phyloP scores from a whole-genome alignment of 2,888 invertebrate genomes.

The Cataglyphis albicans region DNA sequence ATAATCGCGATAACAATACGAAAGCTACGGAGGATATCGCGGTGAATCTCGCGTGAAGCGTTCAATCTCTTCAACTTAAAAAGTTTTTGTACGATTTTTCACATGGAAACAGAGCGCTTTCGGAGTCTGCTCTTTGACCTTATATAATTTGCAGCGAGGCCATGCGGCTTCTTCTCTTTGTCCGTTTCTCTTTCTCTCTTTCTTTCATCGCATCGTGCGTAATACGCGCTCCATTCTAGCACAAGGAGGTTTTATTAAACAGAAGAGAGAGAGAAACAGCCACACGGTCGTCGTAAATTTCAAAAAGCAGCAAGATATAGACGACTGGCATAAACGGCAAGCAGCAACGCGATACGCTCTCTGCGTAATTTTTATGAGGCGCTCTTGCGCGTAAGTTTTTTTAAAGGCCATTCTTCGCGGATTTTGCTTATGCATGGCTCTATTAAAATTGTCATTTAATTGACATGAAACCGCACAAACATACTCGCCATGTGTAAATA shows the following conservation, averaged over 20 bases:
- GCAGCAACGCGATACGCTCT: conserved; percentile 38
- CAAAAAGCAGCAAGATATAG: conserved; percentile 31
- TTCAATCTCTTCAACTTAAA: conserved; percentile 18
- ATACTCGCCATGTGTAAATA: conserved; percentile 17
- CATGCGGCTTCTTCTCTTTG: conserved; percentile 6
- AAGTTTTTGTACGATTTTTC: conserved; percentile 33
- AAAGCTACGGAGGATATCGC: background rate
- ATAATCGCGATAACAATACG: conserved; percentile 34
- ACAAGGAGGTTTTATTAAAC: conserved; percentile 64
- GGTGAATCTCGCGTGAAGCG: conserved; percentile 49
- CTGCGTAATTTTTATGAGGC: conserved; percentile 36
- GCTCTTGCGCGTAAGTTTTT: background rate
- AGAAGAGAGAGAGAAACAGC: conserved; percentile 41
- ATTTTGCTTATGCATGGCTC: conserved; percentile 6
- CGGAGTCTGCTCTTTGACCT: conserved; percentile 66
- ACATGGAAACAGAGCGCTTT: conserved; percentile 45
- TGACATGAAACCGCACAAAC: conserved; percentile 5
- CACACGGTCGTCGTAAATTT: conserved; percentile 64
- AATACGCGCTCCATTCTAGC: conserved; percentile 59
- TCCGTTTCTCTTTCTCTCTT: background rate
- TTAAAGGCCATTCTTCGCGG: background rate
- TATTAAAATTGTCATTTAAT: conserved; percentile 32
- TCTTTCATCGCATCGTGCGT: conserved; percentile 46
- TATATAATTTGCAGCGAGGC: conserved; percentile 51
- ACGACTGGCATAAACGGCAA: conserved; percentile 21